Evolutionary conservation across 2,888 invertebrate species (phyloP), one percentile per base, ranked within the genome.

Genomic region (Frankliniella fusca): DNA sequence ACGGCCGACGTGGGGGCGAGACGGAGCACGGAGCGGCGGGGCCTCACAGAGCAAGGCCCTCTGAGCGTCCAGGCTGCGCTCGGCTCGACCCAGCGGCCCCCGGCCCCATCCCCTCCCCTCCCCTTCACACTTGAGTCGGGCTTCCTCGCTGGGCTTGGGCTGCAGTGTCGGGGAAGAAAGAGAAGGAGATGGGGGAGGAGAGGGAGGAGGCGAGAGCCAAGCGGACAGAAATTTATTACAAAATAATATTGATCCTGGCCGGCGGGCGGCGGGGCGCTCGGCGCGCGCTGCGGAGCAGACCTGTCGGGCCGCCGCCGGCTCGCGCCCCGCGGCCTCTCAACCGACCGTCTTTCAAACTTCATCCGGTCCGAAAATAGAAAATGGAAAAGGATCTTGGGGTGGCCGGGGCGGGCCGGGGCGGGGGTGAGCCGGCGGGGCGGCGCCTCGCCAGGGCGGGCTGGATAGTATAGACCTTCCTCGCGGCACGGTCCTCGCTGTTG

Each of bases 341-440:
- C 10, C 70, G 61, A 8, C 70, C 70, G 23, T 23, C n/a, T 12
- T 27, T 27, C 70, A 23, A 23, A 76, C 70, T 76, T 23, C 70
- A 76, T 76, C 70, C 70, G 70, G 70, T 76, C 70, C 70, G 70
- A 76, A 76, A 76, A 76, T 76, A 76, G 70, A 76, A 76, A 76
- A 76, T 76, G 70, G 70, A 27, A 76, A 76, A 76, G n/a, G 23
- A 76, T 27, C 23, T 76, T 27, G 23, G 23, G 10, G 23, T 12
- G 5, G 70, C 23, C n/a, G 70, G 27, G 23, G 27, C 70, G 23
- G 27, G 10, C 12, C 23, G 23, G n/a, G 70, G n/a, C 70, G 23
- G 70, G 10, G 27, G 70, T 23, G 70, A 12, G 70, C 23, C 23
- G 23, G 23, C 1, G 23, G 23, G n/a, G 70, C 70, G n/a, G 20